These are phyloP conservation scores for Actinostola sp. DNA, from an alignment of 92 coral and sea anemone genomes.

Conservation along the genomic window DNA sequence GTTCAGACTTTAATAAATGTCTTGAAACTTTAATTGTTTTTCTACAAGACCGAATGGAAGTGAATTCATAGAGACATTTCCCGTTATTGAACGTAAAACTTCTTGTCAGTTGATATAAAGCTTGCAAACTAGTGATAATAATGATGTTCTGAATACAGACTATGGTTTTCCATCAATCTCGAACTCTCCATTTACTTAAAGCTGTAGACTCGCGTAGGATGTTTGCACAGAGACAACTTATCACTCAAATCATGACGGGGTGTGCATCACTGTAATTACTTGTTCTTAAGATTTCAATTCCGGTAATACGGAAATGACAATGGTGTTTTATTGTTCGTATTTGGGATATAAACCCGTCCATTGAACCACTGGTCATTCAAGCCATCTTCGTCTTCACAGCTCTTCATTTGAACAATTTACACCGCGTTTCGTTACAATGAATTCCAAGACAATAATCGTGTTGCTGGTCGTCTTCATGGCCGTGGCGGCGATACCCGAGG, in stretches of 20 bases:
- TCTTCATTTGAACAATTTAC: not conserved
- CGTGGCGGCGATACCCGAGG: constrained; percentile 59
- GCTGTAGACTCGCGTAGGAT: constrained; percentile 21
- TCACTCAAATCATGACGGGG: constrained; percentile 46
- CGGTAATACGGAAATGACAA: constrained; percentile 87
- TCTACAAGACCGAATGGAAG: not conserved
- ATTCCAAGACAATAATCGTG: constrained; percentile 57
- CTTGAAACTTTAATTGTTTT: not conserved
- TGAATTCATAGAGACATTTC: too few species aligned
- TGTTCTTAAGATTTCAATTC: constrained; percentile 66
- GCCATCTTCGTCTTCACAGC: not conserved
- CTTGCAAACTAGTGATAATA: too few species aligned
- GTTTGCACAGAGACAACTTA: constrained; percentile 45
- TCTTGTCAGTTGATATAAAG: too few species aligned
- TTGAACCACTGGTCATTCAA: not conserved
- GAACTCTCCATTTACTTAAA: constrained; percentile 7
- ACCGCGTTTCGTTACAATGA: constrained; percentile 45
- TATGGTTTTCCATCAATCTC: not conserved
- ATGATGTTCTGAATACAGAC: too few species aligned
- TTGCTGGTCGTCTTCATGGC: constrained; percentile 65
- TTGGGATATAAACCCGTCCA: constrained; percentile 42
- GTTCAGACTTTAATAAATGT: not conserved
- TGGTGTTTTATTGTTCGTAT: constrained; percentile 50
- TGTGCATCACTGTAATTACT: constrained; percentile 56
- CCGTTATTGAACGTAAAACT: too few species aligned